phyloP scores from a whole-genome alignment of 2,888 invertebrate genomes.

The Drosophila tripunctata region DNA sequence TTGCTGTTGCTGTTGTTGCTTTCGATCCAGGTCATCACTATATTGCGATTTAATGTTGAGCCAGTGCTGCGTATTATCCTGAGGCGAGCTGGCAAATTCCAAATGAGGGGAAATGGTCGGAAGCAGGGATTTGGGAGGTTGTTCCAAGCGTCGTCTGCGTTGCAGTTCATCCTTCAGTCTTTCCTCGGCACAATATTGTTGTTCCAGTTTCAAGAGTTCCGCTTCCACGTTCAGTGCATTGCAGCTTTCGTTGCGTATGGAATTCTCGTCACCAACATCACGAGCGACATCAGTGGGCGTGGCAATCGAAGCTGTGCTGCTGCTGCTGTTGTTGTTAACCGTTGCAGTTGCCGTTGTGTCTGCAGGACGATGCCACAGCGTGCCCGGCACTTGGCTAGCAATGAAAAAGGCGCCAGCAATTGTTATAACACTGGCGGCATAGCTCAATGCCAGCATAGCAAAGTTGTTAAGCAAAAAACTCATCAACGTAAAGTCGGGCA shows the following conservation, averaged over 20 bases:
- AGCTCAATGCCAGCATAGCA: constrained; percentile 82
- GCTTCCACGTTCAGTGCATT: constrained; percentile 77
- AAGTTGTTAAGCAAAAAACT: constrained; percentile 82
- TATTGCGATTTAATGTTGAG: constrained; percentile 80
- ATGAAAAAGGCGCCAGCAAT: constrained; percentile 85
- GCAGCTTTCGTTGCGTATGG: constrained; percentile 52
- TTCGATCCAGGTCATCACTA: too few relatives aligned
- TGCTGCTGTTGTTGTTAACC: constrained; percentile 13
- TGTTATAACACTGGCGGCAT: constrained; percentile 84
- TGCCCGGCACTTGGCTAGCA: constrained; percentile 85
- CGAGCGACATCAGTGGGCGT: constrained; percentile 34
- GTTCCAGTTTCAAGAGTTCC: constrained; percentile 79
- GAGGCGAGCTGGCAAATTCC: constrained; percentile 13
- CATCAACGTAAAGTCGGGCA: constrained; percentile 82
- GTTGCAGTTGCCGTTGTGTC: constrained; percentile 22
- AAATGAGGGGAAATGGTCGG: constrained; percentile 42
- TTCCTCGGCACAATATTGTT: constrained; percentile 76
- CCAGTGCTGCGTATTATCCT: constrained; percentile 67
- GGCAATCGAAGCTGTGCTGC: constrained; percentile 19
- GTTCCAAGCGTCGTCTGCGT: constrained; percentile 48
- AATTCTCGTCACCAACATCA: constrained; percentile 3
- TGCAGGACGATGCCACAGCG: constrained; percentile 79
- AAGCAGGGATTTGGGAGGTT: constrained; percentile 39
- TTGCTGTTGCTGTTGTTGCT: constrained; percentile 5
- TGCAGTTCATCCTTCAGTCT: constrained; percentile 65